Evolutionary conservation across 2,888 invertebrate genomes (phyloP).

Genomic region (Tipula unca): DNA sequence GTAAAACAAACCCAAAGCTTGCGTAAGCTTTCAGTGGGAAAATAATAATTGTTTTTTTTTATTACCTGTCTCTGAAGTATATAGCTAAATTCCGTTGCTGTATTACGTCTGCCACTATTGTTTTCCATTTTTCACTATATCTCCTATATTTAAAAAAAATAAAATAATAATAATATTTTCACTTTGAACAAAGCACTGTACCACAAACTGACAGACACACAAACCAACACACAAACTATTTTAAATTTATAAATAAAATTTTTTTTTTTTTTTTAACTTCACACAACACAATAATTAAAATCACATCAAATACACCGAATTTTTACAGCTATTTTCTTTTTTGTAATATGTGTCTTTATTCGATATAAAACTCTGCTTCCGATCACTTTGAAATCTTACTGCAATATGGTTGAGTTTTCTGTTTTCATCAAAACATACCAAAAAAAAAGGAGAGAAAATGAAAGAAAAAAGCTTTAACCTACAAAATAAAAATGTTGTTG

Average conservation of each 20-base stretch:
- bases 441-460: not conserved
- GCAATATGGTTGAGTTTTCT: slow-evolving; percentile 16
- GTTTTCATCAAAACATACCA: slow-evolving; percentile 14
- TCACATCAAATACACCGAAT: not conserved
- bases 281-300: not conserved
- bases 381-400: slow-evolving; percentile 19
- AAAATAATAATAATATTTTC: no score
- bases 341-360: not conserved
- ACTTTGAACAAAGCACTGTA: not conserved
- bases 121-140: slow-evolving; percentile 26
- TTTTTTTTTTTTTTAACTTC: not conserved
- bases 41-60: not conserved
- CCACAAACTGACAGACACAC: slow-evolving; percentile 2
- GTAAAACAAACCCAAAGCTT: not conserved
- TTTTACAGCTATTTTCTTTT: not conserved
- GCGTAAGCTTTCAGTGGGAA: not conserved
- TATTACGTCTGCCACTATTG: slow-evolving; percentile 34
- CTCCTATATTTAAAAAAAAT: not conserved
- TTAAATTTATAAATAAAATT: no score
- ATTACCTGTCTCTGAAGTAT: slow-evolving; percentile 40
- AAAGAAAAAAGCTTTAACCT: not conserved
- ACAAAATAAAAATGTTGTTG: not conserved
- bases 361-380: not conserved
- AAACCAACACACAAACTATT: not conserved
- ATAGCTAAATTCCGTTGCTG: slow-evolving; percentile 41